Conservation (phyloP, 2,797 vertebrate genomes). For the Allobates femoralis region DNA sequence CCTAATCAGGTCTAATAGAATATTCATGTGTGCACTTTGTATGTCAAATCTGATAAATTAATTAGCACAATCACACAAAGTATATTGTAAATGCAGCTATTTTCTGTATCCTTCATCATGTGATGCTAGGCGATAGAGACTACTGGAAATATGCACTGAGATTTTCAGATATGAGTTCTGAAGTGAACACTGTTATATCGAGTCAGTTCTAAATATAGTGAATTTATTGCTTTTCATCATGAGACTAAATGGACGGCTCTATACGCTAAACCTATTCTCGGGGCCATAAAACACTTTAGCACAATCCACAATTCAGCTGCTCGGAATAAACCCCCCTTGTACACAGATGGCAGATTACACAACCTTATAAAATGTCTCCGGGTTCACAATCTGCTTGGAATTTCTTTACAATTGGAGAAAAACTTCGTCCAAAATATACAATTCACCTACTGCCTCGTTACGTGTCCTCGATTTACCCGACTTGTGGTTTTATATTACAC, state of each 20-base stretch:
- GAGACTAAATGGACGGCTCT: not conserved
- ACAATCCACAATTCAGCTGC: not conserved
- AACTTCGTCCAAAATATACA: not conserved
- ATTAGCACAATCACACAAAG: not conserved
- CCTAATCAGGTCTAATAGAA: too few relatives aligned
- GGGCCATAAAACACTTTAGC: not conserved
- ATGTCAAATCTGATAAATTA: not conserved
- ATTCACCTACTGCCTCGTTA: not conserved
- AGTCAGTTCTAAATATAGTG: not conserved
- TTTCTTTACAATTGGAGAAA: not conserved
- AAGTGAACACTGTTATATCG: not conserved
- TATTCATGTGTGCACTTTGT: too few relatives aligned
- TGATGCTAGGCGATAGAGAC: too few relatives aligned
- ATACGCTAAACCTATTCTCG: not conserved
- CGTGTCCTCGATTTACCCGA: not conserved
- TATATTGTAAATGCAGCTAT: not conserved
- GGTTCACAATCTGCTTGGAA: not conserved
- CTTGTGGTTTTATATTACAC: not conserved
- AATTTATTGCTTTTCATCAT: not conserved
- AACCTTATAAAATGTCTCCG: not conserved
- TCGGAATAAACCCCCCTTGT: slow-evolving; percentile 5
- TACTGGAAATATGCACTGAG: not conserved
- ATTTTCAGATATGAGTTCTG: not conserved
- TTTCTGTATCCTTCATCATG: not conserved
- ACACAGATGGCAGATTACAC: not conserved